Percentiles rank a stretch among this genome's conserved stretches.
phyloP scores from a whole-genome alignment of 2,113 vertebrate genomes.

The Ciconia stormi region DNA sequence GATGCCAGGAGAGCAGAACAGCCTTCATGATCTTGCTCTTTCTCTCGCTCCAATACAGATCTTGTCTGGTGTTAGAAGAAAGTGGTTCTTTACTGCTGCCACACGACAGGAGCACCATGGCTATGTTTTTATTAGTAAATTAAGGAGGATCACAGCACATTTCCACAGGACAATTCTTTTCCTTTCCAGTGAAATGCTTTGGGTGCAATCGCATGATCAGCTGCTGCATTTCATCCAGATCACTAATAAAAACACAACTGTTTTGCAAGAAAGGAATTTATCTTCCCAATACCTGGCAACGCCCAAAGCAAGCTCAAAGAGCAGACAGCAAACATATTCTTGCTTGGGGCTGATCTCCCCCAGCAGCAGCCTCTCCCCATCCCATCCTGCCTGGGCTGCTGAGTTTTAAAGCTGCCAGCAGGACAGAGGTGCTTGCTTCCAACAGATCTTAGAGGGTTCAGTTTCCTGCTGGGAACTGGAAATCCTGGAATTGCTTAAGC shows the following conservation, averaged over 20 bases:
- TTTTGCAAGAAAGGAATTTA: background rate
- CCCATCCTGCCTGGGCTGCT: background rate
- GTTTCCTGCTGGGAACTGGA: background rate
- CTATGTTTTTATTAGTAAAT: background rate
- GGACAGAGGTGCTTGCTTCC: background rate
- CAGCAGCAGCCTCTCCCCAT: background rate
- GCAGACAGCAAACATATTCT: background rate
- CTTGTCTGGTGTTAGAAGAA: background rate
- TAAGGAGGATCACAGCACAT: background rate
- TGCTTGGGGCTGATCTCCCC: background rate
- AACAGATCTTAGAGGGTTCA: background rate
- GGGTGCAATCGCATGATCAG: background rate
- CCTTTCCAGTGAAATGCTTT: background rate
- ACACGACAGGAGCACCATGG: rapidly evolving
- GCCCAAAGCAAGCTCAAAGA: background rate
- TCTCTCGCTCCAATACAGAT: background rate
- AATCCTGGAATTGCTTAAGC: background rate
- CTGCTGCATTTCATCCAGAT: background rate
- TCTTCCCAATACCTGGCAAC: background rate
- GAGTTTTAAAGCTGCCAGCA: background rate
- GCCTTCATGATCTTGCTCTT: background rate
- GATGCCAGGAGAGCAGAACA: background rate
- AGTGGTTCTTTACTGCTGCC: background rate
- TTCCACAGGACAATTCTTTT: background rate
- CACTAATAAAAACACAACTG: background rate